phyloP scores from a whole-genome alignment of 2,113 vertebrate species.

The Corvus moneduloides region DNA sequence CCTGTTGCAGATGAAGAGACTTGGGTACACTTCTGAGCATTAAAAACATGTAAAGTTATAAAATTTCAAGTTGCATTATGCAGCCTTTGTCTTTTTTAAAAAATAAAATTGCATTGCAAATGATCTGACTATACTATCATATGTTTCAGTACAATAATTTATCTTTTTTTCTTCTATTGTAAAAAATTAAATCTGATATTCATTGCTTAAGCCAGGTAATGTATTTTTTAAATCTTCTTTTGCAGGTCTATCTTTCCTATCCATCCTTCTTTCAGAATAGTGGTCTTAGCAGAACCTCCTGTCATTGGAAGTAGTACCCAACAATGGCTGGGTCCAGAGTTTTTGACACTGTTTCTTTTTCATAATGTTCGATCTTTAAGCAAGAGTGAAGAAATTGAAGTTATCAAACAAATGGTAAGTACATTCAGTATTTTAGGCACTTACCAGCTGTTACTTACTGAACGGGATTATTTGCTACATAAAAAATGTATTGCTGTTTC shows the following conservation, averaged over 20 bases:
- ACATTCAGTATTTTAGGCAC: not conserved
- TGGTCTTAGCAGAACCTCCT: constrained; percentile 93
- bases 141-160: not conserved
- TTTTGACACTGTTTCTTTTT: constrained; percentile 94
- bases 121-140: not conserved
- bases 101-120: not conserved
- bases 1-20: not conserved
- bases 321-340: constrained; percentile 93
- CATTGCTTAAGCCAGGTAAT: not conserved
- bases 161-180: not conserved
- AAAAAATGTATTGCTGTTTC: not conserved
- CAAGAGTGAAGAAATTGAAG: constrained; percentile 83
- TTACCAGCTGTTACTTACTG: not conserved
- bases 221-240: not conserved
- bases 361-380: constrained; percentile 83
- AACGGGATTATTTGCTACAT: not conserved
- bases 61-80: not conserved
- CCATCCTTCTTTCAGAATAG: constrained; percentile 91
- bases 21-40: not conserved
- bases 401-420: constrained; percentile 88
- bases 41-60: not conserved
- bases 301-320: constrained; percentile 81
- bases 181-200: not conserved
- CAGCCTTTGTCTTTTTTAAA: not conserved
- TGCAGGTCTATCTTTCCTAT: constrained; percentile 87